These are phyloP conservation scores for Zoanthus sociatus DNA, from an alignment of 92 coral and sea anemone species.

Conservation along the genomic window DNA sequence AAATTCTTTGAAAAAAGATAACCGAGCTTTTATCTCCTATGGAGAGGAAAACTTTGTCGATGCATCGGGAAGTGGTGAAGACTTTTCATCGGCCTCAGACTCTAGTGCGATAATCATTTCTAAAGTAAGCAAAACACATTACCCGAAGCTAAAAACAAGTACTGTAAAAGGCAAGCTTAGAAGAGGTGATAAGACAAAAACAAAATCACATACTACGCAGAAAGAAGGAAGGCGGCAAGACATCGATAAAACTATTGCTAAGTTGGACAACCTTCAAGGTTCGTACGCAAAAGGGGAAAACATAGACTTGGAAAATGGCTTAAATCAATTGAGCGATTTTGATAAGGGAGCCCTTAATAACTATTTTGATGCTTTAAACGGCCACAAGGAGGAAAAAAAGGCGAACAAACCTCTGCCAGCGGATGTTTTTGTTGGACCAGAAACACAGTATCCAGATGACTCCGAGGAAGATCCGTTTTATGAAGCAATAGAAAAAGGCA, in stretches of 20 bases:
- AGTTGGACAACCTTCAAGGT: conserved; percentile 70
- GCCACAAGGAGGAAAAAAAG: conserved; percentile 55
- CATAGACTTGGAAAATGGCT: conserved; percentile 54
- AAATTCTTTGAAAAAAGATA: not conserved
- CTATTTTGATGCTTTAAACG: conserved; percentile 84
- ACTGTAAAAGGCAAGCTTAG: not conserved
- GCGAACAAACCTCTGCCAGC: conserved; percentile 21
- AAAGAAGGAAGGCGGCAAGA: conserved; percentile 49
- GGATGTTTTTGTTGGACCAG: conserved; percentile 40
- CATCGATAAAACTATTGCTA: conserved; percentile 62
- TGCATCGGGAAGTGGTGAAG: conserved; percentile 16
- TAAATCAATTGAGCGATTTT: conserved; percentile 68
- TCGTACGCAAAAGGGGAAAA: conserved; percentile 68
- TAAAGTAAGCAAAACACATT: not conserved
- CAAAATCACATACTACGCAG: not conserved
- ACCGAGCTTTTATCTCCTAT: not conserved
- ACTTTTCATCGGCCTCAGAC: conserved; percentile 1
- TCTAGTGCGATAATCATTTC: not conserved
- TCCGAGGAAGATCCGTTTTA: conserved; percentile 40
- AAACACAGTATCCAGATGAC: conserved; percentile 13
- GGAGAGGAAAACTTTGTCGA: not conserved
- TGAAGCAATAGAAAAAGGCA: conserved; percentile 40
- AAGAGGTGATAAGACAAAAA: not conserved
- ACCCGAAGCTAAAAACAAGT: not conserved
- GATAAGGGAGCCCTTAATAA: conserved; percentile 77